Evolutionary conservation across 2,113 vertebrate species (phyloP).

Genomic region (Laterallus jamaicensis): DNA sequence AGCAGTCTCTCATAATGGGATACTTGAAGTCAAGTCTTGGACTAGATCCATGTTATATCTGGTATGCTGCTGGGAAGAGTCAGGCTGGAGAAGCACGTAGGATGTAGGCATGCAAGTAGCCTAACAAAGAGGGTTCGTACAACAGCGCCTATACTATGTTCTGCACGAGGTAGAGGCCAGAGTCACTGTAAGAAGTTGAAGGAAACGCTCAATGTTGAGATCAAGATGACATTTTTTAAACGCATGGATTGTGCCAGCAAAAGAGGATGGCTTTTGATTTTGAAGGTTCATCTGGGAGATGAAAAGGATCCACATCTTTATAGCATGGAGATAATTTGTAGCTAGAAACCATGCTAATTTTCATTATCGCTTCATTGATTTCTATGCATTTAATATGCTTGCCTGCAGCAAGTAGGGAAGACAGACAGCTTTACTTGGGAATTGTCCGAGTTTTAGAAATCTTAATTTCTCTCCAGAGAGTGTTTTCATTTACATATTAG

Average conservation of each 20-base stretch:
- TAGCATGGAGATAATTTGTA: slow-evolving; percentile 16
- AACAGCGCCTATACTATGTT: neutral
- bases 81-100: neutral
- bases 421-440: slow-evolving; percentile 19
- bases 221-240: neutral
- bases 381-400: slow-evolving; percentile 8
- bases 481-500: neutral
- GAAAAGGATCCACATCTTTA: slow-evolving; percentile 11
- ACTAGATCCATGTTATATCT: neutral
- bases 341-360: slow-evolving; percentile 25
- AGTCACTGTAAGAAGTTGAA: neutral
- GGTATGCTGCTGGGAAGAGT: neutral
- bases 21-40: neutral
- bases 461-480: slow-evolving; percentile 8
- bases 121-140: neutral
- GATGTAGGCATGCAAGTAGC: neutral
- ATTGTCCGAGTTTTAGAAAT: neutral
- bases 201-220: neutral
- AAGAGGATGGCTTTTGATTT: slow-evolving; percentile 17
- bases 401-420: slow-evolving; percentile 7
- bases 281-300: neutral
- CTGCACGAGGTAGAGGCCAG: neutral
- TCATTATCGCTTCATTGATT: slow-evolving; percentile 2
- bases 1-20: neutral
- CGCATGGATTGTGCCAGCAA: neutral